Evolutionary conservation across 2,888 invertebrate species (phyloP), one percentile per base, ranked within the genome.

Genomic region (Pristionchus entomophagus): DNA sequence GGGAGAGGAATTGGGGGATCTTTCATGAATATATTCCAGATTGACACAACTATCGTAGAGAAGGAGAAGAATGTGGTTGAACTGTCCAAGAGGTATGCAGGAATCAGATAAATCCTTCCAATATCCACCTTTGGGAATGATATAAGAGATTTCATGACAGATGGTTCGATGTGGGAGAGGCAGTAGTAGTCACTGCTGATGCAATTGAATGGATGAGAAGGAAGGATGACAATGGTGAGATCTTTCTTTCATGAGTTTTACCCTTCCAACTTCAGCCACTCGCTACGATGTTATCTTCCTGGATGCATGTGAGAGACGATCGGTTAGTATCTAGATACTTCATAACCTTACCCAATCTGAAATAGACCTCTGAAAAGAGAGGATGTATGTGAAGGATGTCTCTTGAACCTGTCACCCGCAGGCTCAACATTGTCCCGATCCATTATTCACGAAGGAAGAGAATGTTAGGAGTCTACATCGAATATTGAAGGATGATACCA

Each of bases 361-460:
- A 4, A 59, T 59, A 51, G n/a, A n/a, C n/a, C n/a, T n/a, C n/a
- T n/a, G 5, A 59, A 26, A 59, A 26, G 62, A 29, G 32, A 12
- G 29, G 1, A 32, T 26, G 32, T 12, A 12, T 62, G 12, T 14
- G 4, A 6, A 62, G 12, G 8, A 14, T 14, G 59, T 59, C 22
- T n/a, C 26, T 45, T 5, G 14, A 62, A 69, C 5, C 22, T 45
- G 4, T 77, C 19, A 1, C 22, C 17, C 1, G 41, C 78, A 80
- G 78, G 49, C 49, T 0, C 78, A 80, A 51, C 78, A 80, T 22
- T 80, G 78, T 80, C 78, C 78, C 78, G 53, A 32, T 80, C 78
- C 51, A 2, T 26, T 29, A 22, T 53, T 80, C 26, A 80, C 51
- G n/a, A 29, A 22, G 29, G 41, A 80, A 10, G 53, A 80, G 29